These are phyloP conservation scores for Zygaena filipendulae DNA, from an alignment of 2,888 invertebrate species.

Conservation along the genomic window DNA sequence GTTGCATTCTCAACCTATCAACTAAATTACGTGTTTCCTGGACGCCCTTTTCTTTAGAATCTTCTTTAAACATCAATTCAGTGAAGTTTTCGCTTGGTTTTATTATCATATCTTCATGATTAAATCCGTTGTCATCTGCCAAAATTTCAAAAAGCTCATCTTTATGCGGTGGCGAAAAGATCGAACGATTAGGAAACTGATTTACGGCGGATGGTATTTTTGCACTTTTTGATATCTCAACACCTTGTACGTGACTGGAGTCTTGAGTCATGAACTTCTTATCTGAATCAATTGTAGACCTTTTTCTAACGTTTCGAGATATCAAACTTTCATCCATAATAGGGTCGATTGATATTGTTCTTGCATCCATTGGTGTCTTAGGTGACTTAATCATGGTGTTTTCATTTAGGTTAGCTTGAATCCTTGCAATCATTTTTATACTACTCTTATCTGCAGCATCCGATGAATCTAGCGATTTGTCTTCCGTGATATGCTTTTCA, in stretches of 20 bases:
- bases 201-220: conserved; percentile 53
- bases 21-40: conserved; percentile 86
- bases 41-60: conserved; percentile 82
- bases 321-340: conserved; percentile 41
- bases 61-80: conserved; percentile 78
- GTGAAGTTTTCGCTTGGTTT: conserved; percentile 77
- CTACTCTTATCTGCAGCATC: conserved; percentile 53
- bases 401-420: conserved; percentile 58
- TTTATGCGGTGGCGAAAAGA: conserved; percentile 78
- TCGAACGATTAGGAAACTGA: conserved; percentile 67
- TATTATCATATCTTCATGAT: conserved; percentile 72
- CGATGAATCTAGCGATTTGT: conserved; percentile 47
- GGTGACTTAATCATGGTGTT: conserved; percentile 64
- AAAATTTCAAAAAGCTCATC: conserved; percentile 73
- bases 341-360: conserved; percentile 39
- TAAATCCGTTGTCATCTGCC: conserved; percentile 74
- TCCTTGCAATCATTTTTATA: conserved; percentile 58
- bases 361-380: conserved; percentile 60
- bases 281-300: conserved; percentile 41
- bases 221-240: conserved; percentile 57
- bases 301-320: conserved; percentile 35
- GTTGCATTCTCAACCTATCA: conserved; percentile 81
- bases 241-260: conserved; percentile 50
- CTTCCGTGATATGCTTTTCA: conserved; percentile 59
- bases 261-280: conserved; percentile 51